Conservation (phyloP, 2,113 vertebrate genomes). For the Falcunculus frontatus region DNA sequence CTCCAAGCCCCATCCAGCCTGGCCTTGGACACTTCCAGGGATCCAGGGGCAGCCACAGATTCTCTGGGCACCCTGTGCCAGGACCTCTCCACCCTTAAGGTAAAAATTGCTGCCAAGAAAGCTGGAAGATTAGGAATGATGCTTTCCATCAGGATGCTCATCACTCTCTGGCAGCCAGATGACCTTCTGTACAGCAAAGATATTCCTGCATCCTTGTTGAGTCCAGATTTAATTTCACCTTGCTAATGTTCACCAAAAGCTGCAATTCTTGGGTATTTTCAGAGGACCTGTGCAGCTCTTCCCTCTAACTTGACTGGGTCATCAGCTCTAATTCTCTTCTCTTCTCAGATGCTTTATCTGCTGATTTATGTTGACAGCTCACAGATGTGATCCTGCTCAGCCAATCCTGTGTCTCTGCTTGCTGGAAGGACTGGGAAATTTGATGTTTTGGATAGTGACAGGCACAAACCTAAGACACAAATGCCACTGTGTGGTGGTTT, state of each 20-base stretch:
- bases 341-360: neutral
- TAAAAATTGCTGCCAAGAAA: neutral
- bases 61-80: neutral
- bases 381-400: neutral
- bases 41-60: neutral
- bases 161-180: neutral
- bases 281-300: neutral
- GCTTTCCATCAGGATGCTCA: neutral
- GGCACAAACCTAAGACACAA: neutral
- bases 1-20: accelerated
- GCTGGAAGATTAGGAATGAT: neutral
- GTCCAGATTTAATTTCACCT: neutral
- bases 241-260: neutral
- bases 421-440: neutral
- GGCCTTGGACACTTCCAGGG: neutral
- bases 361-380: neutral
- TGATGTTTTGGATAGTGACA: neutral
- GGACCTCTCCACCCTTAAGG: neutral
- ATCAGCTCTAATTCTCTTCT: neutral
- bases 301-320: neutral
- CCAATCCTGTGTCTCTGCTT: neutral
- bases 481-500: neutral
- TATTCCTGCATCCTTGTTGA: neutral
- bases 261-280: neutral
- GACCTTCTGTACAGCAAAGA: neutral